Percentiles rank a stretch among this genome's conserved stretches.
Conservation (phyloP, 2,113 vertebrate genomes). For the Phyllopteryx taeniolatus region DNA sequence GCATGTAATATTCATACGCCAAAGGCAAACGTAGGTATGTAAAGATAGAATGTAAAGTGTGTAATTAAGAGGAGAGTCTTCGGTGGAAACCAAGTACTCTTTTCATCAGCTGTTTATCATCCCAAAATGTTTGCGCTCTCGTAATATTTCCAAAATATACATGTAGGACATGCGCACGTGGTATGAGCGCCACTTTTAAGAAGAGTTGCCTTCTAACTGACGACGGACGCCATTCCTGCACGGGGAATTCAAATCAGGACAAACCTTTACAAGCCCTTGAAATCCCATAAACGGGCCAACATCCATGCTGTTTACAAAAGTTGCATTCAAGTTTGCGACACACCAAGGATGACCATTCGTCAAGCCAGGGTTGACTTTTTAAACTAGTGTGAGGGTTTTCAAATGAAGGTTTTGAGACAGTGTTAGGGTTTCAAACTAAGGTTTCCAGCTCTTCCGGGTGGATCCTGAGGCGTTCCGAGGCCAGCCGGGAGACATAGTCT, state of each 20-base stretch:
- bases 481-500: no score
- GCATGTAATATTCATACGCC: neutral
- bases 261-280: constrained; percentile 4
- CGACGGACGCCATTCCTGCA: constrained; percentile 3
- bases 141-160: constrained; percentile 7
- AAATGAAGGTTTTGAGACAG: no score
- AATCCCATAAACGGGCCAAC: constrained; percentile 1
- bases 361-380: neutral
- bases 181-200: constrained; percentile 10
- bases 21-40: no score
- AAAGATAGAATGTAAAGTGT: neutral
- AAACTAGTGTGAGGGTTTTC: no score
- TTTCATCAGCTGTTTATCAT: constrained; percentile 7
- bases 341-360: neutral
- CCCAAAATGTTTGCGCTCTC: constrained; percentile 4
- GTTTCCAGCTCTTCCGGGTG: no score
- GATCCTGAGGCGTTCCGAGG: no score
- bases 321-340: neutral
- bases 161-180: constrained; percentile 9
- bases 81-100: neutral
- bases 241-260: constrained; percentile 26
- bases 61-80: neutral
- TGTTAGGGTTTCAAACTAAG: no score
- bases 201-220: constrained; percentile 13
- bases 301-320: neutral